Conservation (phyloP, 2,113 vertebrate species). For the Melospiza melodia region DNA sequence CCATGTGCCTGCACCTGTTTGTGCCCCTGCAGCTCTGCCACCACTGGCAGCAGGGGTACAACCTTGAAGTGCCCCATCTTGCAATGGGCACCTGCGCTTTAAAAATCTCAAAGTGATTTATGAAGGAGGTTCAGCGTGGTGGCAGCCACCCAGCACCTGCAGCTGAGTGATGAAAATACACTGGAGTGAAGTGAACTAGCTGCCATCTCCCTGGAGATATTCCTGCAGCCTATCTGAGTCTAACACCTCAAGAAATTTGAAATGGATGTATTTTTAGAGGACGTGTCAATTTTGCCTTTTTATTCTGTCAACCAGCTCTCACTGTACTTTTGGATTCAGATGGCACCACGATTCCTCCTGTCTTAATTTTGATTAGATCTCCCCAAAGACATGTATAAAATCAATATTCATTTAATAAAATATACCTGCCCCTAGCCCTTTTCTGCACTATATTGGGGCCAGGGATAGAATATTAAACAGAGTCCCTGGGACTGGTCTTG, state of each 20-base stretch:
- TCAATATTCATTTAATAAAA: not conserved
- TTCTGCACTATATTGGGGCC: not conserved
- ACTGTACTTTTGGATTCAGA: not conserved
- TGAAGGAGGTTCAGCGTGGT: not conserved
- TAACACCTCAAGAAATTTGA: not conserved
- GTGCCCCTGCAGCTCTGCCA: not conserved
- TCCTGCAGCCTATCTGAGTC: not conserved
- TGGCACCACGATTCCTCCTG: not conserved
- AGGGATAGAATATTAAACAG: rapidly evolving
- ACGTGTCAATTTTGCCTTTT: not conserved
- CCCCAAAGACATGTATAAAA: not conserved
- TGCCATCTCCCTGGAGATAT: not conserved
- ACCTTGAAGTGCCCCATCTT: not conserved
- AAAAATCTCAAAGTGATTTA: not conserved
- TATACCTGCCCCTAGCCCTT: not conserved
- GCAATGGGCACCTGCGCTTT: not conserved
- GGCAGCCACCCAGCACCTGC: not conserved
- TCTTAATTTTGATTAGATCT: not conserved
- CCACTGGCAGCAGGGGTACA: not conserved
- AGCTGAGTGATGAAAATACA: not conserved
- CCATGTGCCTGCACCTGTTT: not conserved
- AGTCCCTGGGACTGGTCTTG: not conserved
- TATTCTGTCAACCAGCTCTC: not conserved
- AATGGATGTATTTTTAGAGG: not conserved
- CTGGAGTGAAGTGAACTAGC: not conserved